phyloP scores from a whole-genome alignment of 23 tunicate species.

The Oikopleura dioica region DNA sequence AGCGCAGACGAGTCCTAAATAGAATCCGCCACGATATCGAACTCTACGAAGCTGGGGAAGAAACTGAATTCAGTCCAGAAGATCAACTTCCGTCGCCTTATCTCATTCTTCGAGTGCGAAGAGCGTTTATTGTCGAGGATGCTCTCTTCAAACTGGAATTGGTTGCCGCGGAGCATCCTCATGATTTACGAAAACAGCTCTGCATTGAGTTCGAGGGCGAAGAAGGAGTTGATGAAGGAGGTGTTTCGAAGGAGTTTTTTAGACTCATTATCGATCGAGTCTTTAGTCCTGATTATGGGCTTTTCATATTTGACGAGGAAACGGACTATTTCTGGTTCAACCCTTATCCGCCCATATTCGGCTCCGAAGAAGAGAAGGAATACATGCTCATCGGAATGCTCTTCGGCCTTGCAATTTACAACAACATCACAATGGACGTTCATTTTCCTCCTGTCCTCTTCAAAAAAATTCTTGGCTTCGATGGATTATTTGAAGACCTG shows the following conservation, averaged over 20 bases:
- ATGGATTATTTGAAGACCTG: conserved; percentile 31
- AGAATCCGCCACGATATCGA: background rate
- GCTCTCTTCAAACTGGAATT: background rate
- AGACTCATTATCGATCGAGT: conserved; percentile 60
- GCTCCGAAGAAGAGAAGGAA: conserved; percentile 40
- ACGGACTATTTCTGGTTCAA: background rate
- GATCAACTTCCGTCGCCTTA: background rate
- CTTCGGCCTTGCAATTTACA: conserved; percentile 82
- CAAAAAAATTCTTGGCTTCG: conserved; percentile 50
- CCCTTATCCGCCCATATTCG: background rate
- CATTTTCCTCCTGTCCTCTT: conserved; percentile 70
- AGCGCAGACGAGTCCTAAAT: background rate
- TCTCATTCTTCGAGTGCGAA: background rate
- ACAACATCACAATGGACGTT: conserved; percentile 62
- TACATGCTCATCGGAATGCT: conserved; percentile 62
- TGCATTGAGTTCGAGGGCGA: conserved; percentile 59
- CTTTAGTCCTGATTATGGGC: conserved; percentile 43
- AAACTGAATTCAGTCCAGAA: background rate
- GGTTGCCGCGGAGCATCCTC: background rate
- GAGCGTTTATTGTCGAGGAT: background rate
- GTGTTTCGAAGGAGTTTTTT: conserved; percentile 89
- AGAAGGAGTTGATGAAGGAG: conserved; percentile 97
- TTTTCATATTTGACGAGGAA: conserved; percentile 5
- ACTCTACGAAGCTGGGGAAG: background rate
- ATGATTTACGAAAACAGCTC: background rate